Percentiles rank a stretch among this genome's conserved stretches.
Evolutionary conservation across 2,888 invertebrate species (phyloP).

Genomic region (Andrena marginata): DNA sequence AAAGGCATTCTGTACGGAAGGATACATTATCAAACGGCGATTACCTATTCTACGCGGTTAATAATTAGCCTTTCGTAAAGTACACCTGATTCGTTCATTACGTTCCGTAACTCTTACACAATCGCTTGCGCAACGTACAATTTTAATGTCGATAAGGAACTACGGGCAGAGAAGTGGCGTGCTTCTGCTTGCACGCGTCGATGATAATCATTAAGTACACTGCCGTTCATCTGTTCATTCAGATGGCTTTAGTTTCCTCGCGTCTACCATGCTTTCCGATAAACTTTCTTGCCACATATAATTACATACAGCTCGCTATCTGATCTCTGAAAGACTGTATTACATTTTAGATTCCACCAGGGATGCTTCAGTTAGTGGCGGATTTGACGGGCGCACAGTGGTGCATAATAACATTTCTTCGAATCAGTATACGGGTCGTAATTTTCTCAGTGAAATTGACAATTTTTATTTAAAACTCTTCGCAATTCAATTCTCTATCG

Average conservation of each 20-base stretch:
- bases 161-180: slow-evolving; percentile 15
- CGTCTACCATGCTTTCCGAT: background rate
- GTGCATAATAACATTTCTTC: too few relatives aligned
- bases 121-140: slow-evolving; percentile 36
- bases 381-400: too few relatives aligned
- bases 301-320: too few relatives aligned
- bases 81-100: slow-evolving; percentile 16
- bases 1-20: background rate
- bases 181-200: background rate
- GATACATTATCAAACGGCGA: slow-evolving; percentile 3
- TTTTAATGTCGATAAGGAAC: slow-evolving; percentile 32
- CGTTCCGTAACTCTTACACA: slow-evolving; percentile 30
- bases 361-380: too few relatives aligned
- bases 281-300: background rate
- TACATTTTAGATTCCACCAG: too few relatives aligned
- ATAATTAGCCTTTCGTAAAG: slow-evolving; percentile 17
- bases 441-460: too few relatives aligned
- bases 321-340: too few relatives aligned
- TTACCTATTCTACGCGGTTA: slow-evolving; percentile 2
- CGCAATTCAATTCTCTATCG: too few relatives aligned
- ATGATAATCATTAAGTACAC: slow-evolving; percentile 27
- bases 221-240: background rate
- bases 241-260: too few relatives aligned
- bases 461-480: too few relatives aligned
- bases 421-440: too few relatives aligned